A percentile compares a stretch with the other conserved stretches of the same genome.
phyloP scores from a whole-genome alignment of 1,140 invertebrate species.

The Bradysia coprophila region DNA sequence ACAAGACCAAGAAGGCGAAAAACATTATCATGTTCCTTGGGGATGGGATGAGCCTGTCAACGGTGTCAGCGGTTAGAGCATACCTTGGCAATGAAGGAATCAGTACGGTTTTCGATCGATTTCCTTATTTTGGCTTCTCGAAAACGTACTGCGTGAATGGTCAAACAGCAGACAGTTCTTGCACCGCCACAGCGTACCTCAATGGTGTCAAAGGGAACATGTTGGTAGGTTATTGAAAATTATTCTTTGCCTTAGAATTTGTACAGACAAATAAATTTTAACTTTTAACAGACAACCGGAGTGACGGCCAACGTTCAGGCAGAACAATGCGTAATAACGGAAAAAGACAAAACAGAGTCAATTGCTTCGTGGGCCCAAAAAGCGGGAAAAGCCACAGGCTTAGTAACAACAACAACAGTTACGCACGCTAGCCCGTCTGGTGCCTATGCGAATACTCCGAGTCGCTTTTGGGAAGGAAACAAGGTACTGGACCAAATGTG shows the following conservation, averaged over 20 bases:
- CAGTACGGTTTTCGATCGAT: slow-evolving; percentile 47
- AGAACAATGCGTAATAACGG: slow-evolving; percentile 41
- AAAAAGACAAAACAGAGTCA: slow-evolving; percentile 34
- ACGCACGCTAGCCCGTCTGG: slow-evolving; percentile 61
- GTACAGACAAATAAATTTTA: too few relatives aligned
- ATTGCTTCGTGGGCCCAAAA: slow-evolving; percentile 53
- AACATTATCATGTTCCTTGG: slow-evolving; percentile 57
- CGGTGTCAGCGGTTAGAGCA: slow-evolving; percentile 42
- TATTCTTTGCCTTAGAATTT: too few relatives aligned
- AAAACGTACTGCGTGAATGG: slow-evolving; percentile 71
- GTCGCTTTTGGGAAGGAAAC: slow-evolving; percentile 62
- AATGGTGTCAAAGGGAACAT: slow-evolving; percentile 72
- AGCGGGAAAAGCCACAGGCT: slow-evolving; percentile 48
- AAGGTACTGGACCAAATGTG: slow-evolving; percentile 24
- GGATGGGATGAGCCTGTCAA: slow-evolving; percentile 52
- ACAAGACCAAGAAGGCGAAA: slow-evolving; percentile 35
- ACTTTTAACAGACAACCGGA: slow-evolving; percentile 48
- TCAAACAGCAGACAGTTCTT: slow-evolving; percentile 65
- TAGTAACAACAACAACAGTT: slow-evolving; percentile 62
- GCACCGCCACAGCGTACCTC: slow-evolving; percentile 57
- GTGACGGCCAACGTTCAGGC: slow-evolving; percentile 35
- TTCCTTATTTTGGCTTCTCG: slow-evolving; percentile 41
- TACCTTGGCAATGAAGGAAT: slow-evolving; percentile 45
- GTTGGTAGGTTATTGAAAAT: too few relatives aligned
- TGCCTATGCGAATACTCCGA: slow-evolving; percentile 58